Evolutionary conservation across 64 coral and sea anemone genomes (phyloP).

Genomic region (Dendrophyllia cribrosa): DNA sequence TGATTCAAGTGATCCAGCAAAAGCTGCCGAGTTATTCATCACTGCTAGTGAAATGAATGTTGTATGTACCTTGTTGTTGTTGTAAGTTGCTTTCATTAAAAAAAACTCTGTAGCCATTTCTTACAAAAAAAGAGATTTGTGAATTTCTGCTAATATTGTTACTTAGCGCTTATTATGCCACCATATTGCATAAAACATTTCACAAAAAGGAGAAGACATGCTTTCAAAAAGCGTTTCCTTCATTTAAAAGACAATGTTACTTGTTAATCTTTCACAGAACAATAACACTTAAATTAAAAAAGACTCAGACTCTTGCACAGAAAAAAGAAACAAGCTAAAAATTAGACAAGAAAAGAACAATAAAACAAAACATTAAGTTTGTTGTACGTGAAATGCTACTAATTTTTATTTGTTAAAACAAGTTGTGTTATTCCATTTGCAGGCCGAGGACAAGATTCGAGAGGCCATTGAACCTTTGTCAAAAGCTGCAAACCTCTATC

Average conservation of each 20-base stretch:
- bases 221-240: too few species aligned
- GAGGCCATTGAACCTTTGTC: conserved; percentile 88
- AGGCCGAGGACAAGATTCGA: conserved; percentile 90
- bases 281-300: too few species aligned
- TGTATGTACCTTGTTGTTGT: conserved; percentile 29
- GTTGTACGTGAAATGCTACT: not conserved
- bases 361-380: not conserved
- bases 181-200: too few species aligned
- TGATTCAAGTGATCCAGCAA: conserved; percentile 45
- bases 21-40: conserved; percentile 62
- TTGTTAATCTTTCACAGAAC: too few species aligned
- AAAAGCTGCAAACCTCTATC: conserved; percentile 62
- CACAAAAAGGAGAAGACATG: too few species aligned
- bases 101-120: not conserved
- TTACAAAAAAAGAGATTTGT: not conserved
- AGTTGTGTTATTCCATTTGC: not conserved
- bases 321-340: too few species aligned
- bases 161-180: too few species aligned
- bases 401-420: not conserved
- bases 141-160: too few species aligned
- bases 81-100: not conserved
- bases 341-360: too few species aligned
- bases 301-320: too few species aligned
- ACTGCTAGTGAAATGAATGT: conserved; percentile 70
- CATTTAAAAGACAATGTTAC: too few species aligned